A percentile compares a stretch with the other conserved stretches of the same genome.
These are phyloP conservation scores for Speoplatyrhinus poulsoni DNA, from an alignment of 2,113 vertebrate genomes.

Conservation along the genomic window DNA sequence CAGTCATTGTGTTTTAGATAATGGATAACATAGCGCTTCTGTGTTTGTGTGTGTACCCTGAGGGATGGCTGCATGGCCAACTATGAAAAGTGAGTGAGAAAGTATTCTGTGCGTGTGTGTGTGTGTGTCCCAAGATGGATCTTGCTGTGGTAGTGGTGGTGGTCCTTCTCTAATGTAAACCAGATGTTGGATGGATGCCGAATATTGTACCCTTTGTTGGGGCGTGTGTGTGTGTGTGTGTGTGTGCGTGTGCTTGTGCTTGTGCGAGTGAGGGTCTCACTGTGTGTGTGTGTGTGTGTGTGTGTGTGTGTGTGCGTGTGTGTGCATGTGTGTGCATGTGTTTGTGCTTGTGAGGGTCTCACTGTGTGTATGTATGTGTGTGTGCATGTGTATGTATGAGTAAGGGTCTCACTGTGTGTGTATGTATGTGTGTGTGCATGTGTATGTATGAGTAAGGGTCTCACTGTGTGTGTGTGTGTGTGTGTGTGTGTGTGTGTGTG, in stretches of 20 bases:
- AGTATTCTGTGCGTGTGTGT: constrained; percentile 20
- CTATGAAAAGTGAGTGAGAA: constrained; percentile 46
- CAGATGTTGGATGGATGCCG: constrained; percentile 70
- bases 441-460: constrained; percentile 11
- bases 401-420: constrained; percentile 10
- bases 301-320: constrained; percentile 19
- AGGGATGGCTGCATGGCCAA: constrained; percentile 33
- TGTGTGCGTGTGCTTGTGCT: constrained; percentile 30
- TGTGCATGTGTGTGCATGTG: background rate
- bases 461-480: constrained; percentile 27
- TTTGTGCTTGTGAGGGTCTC: too few relatives aligned
- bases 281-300: constrained; percentile 14
- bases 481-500: constrained; percentile 17
- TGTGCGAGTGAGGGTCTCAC: constrained; percentile 3
- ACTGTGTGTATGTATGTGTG: constrained; percentile 29
- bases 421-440: constrained; percentile 33
- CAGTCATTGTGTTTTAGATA: constrained; percentile 33
- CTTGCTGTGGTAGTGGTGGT: constrained; percentile 41
- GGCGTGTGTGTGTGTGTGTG: constrained; percentile 37
- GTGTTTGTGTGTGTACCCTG: constrained; percentile 43
- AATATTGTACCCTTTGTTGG: constrained; percentile 54
- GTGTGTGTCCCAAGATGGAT: constrained; percentile 39
- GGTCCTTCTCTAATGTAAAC: constrained; percentile 67
- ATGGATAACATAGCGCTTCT: constrained; percentile 56
- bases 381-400: constrained; percentile 23